Evolutionary conservation across 2,113 vertebrate species (phyloP), one percentile per base, ranked within the genome.

Genomic region (Eidolon helvum): DNA sequence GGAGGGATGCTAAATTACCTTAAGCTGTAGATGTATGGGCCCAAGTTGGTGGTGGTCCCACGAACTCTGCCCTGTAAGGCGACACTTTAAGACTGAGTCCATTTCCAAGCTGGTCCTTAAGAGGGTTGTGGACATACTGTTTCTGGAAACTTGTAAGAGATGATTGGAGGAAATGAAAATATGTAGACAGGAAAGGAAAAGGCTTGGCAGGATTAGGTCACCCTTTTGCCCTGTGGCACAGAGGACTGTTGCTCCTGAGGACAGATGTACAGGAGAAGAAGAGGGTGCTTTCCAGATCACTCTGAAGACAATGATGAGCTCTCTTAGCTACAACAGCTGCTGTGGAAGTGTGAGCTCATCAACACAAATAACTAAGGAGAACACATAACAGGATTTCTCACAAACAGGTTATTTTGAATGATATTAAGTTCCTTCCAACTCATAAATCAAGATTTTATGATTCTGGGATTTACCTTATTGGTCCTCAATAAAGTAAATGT

Each of bases 391-490:
- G 74, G 69, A 65, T 71, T 94, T 43, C 86, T 77, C 65, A 68
- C 38, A 71, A n/a, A 45, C 30, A 85, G 83, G 33, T 86, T 94
- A 50, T 71, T 74, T 86, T n/a, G 43, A 59, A 83, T 95, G 61
- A 50, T 79, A 83, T 33, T 83, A 63, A 88, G 12, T 86, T 78
- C 57, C 35, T 94, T 90, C 26, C n/a, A 79, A 40, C 5, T 59
- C 55, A n/a, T n/a, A n/a, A n/a, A n/a, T 43, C 80, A 69, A 87
- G 43, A 91, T 69, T 95, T 95, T 78, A 74, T 83, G 82, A 75
- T 95, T 80, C 72, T 88, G 77, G 50, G n/a, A 71, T 80, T 95
- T 89, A 86, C 66, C 26, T 95, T 94, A 87, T 35, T 71, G 28
- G 61, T 43, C 38, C 66, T 77, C 91, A 93, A 38, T 88, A 50